These are phyloP conservation scores for Macroramphosus scolopax DNA, from an alignment of 2,797 vertebrate genomes.

Conservation along the genomic window DNA sequence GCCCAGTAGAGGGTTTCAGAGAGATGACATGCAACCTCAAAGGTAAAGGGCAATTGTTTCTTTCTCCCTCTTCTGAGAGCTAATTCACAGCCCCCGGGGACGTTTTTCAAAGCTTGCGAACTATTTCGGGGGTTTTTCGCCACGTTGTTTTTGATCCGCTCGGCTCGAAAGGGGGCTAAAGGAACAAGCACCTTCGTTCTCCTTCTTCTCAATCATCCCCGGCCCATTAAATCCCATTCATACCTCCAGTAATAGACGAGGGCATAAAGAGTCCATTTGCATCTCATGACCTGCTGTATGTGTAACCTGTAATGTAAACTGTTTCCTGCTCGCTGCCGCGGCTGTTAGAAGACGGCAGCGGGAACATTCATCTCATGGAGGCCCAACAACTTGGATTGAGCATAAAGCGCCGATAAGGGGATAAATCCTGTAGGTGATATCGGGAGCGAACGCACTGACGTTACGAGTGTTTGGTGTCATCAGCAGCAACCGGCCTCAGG, in stretches of 20 bases:
- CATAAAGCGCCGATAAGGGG: constrained; percentile 29
- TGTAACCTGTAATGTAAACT: constrained; percentile 30
- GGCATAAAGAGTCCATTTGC: constrained; percentile 11
- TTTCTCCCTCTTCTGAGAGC: constrained; percentile 67
- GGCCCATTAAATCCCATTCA: constrained; percentile 33
- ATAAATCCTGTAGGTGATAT: constrained; percentile 29
- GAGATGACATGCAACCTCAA: constrained; percentile 81
- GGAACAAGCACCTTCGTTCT: constrained; percentile 44
- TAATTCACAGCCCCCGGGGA: constrained; percentile 71
- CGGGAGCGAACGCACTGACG: constrained; percentile 9
- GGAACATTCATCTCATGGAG: constrained; percentile 25
- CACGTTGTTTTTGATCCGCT: constrained; percentile 58
- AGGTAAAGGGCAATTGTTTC: constrained; percentile 81
- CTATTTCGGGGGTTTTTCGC: constrained; percentile 67
- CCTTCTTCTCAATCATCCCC: constrained; percentile 23
- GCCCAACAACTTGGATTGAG: constrained; percentile 33
- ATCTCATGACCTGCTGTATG: constrained; percentile 23
- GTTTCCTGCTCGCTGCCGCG: constrained; percentile 16
- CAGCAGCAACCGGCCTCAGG: constrained; percentile 25
- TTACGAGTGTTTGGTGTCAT: constrained; percentile 23
- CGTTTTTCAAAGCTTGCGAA: constrained; percentile 62
- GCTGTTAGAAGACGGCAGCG: constrained; percentile 25
- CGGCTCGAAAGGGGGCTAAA: constrained; percentile 45
- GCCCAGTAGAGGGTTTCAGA: constrained; percentile 75
- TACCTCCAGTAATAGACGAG: constrained; percentile 4